Evolutionary conservation across 2,797 vertebrate genomes (phyloP).

Genomic region (Brachyalestes nurse): DNA sequence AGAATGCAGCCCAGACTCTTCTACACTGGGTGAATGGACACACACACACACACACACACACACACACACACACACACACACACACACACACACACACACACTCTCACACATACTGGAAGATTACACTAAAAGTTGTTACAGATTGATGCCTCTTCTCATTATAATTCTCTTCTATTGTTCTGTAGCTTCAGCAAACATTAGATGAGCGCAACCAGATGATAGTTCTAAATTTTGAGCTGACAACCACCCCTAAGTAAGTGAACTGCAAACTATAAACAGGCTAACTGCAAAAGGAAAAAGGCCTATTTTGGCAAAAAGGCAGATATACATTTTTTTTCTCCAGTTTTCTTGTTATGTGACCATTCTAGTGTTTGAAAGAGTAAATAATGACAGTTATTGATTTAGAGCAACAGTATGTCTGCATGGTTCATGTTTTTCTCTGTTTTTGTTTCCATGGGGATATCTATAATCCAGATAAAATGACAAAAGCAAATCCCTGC

Average conservation of each 20-base stretch:
- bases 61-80: too few relatives aligned
- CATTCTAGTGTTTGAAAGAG: background rate
- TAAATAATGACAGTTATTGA: background rate
- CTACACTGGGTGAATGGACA: slow-evolving; percentile 50
- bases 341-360: background rate
- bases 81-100: slow-evolving; percentile 11
- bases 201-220: slow-evolving; percentile 7
- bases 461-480: background rate
- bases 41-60: slow-evolving; percentile 3
- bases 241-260: slow-evolving; percentile 37
- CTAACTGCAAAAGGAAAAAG: background rate
- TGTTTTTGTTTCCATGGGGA: background rate
- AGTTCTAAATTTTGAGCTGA: slow-evolving; percentile 44
- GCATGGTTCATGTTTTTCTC: background rate
- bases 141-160: background rate
- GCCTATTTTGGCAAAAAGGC: too few relatives aligned
- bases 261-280: background rate
- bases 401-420: background rate
- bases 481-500: background rate
- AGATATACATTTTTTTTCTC: background rate
- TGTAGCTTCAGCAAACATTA: slow-evolving; percentile 51
- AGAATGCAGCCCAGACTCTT: slow-evolving; percentile 29
- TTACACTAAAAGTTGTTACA: background rate
- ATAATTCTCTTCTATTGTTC: slow-evolving; percentile 12
- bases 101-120: background rate